Conservation (phyloP, 2,888 invertebrate species). For the Megaustenia siamemsis region DNA sequence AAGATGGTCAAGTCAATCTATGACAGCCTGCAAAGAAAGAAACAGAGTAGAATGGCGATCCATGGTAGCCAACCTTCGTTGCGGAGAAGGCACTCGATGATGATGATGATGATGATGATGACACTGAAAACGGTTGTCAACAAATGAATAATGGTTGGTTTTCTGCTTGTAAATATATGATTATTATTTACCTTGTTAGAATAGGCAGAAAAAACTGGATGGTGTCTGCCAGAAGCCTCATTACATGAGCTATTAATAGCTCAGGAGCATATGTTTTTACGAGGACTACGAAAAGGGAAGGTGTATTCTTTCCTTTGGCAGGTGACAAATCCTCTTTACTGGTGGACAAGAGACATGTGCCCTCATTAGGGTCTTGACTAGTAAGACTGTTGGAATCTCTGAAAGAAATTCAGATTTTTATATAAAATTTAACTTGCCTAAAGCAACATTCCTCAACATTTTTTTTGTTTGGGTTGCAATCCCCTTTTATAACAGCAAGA, state of each 20-base stretch:
- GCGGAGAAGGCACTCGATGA: no score
- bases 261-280: conserved; percentile 52
- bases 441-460: no score
- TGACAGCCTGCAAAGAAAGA: no score
- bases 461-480: no score
- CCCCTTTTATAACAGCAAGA: no score
- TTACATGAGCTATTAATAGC: conserved; percentile 41
- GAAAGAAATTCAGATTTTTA: not conserved
- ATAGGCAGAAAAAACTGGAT: conserved; percentile 55
- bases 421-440: not conserved
- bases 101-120: no score
- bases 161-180: no score
- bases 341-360: conserved; percentile 22
- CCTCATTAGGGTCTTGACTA: conserved; percentile 3
- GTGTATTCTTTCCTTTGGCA: conserved; percentile 10
- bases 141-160: no score
- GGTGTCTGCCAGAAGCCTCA: conserved; percentile 53
- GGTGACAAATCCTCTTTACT: not conserved
- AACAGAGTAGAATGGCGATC: no score
- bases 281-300: conserved; percentile 50
- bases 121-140: no score
- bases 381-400: not conserved
- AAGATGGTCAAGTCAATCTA: no score
- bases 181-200: conserved; percentile 44
- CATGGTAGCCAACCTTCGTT: no score